Percentiles rank a stretch among this genome's conserved stretches.
Evolutionary conservation across 2,888 invertebrate genomes (phyloP).

Genomic region (Diplazon laetatorius): DNA sequence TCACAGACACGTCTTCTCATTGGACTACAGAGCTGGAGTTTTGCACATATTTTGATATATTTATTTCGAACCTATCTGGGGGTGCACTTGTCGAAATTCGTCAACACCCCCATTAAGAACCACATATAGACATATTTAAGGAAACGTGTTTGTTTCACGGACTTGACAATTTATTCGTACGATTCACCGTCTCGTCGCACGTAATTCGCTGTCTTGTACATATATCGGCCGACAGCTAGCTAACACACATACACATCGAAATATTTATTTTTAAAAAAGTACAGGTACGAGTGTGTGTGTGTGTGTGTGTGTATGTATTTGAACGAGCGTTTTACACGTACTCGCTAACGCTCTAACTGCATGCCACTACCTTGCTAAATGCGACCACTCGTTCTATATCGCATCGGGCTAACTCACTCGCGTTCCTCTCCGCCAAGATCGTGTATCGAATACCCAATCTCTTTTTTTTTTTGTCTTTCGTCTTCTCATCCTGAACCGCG

Average conservation of each 20-base stretch:
- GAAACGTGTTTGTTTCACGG: too few species aligned
- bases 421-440: slow-evolving; percentile 29
- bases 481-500: background rate
- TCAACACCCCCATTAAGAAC: too few species aligned
- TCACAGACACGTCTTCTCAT: too few species aligned
- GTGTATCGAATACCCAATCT: slow-evolving; percentile 48
- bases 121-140: too few species aligned
- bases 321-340: slow-evolving; percentile 54
- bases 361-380: slow-evolving; percentile 35
- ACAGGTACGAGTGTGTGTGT: too few species aligned
- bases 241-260: slow-evolving; percentile 32
- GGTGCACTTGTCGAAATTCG: too few species aligned
- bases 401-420: slow-evolving; percentile 44
- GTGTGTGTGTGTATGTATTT: too few species aligned
- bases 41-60: too few species aligned
- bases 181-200: slow-evolving; percentile 15
- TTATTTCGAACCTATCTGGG: too few species aligned
- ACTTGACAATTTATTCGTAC: background rate
- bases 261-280: too few species aligned
- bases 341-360: slow-evolving; percentile 59
- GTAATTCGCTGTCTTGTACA: slow-evolving; percentile 10
- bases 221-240: too few species aligned
- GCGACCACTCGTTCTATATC: slow-evolving; percentile 9
- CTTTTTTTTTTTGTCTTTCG: slow-evolving; percentile 22
- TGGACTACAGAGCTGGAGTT: too few species aligned